These are phyloP conservation scores for Enteromius unitaeniatus DNA, from an alignment of 2,797 vertebrate genomes.

Conservation along the genomic window DNA sequence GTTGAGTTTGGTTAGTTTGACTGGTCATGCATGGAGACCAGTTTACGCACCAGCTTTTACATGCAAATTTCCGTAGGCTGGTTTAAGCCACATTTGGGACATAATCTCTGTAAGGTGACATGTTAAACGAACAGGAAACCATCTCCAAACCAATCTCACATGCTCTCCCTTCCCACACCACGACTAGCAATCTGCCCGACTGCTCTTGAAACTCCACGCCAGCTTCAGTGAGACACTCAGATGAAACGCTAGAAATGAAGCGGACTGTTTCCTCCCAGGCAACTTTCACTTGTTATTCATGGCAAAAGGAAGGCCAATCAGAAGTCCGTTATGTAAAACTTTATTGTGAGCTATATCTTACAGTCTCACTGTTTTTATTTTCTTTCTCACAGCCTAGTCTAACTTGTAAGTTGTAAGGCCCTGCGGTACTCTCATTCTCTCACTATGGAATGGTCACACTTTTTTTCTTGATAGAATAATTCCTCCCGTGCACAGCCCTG, in stretches of 20 bases:
- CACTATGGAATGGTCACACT: conserved; percentile 52
- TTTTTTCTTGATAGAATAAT: conserved; percentile 73
- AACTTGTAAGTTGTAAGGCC: background rate
- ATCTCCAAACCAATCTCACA: conserved; percentile 36
- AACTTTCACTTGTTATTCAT: conserved; percentile 17
- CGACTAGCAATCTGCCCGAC: conserved; percentile 20
- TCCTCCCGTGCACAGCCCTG: conserved; percentile 66
- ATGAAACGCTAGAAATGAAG: background rate
- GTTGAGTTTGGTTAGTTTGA: background rate
- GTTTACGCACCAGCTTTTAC: background rate
- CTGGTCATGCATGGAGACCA: background rate
- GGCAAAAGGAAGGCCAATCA: conserved; percentile 23
- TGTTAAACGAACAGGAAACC: background rate
- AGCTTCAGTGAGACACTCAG: background rate
- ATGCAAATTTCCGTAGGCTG: background rate
- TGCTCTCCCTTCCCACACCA: conserved; percentile 19
- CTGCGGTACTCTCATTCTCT: conserved; percentile 24
- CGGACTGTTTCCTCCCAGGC: conserved; percentile 5
- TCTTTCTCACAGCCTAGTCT: conserved; percentile 11
- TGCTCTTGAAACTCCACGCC: conserved; percentile 11
- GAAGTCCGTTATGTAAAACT: conserved; percentile 9
- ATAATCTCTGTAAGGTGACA: background rate
- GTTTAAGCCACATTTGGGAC: conserved; percentile 6
- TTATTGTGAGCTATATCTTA: conserved; percentile 27
- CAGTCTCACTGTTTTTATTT: conserved; percentile 21